Evolutionary conservation across 2,888 invertebrate genomes (phyloP).

Genomic region (Oasisia sp.): DNA sequence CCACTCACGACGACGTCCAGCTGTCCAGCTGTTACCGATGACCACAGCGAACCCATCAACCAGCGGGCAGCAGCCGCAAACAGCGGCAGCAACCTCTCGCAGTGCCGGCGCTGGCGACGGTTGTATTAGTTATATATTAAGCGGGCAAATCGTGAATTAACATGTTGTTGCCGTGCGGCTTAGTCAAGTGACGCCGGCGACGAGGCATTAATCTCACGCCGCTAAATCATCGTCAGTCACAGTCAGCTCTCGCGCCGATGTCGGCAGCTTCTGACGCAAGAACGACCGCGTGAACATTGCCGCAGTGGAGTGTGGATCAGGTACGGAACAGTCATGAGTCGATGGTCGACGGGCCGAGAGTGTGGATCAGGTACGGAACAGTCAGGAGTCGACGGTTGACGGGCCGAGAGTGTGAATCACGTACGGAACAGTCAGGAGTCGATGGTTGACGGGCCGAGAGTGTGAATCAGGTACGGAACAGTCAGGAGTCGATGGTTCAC

Average conservation of each 20-base stretch:
- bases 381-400: no score
- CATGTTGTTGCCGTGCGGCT: slow-evolving; percentile 12
- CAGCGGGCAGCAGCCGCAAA: neutral
- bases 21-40: no score
- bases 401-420: no score
- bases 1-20: neutral
- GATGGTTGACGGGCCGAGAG: no score
- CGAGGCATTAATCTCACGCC: neutral
- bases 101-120: neutral
- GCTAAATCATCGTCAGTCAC: neutral
- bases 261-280: neutral
- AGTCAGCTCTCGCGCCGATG: neutral
- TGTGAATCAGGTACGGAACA: no score
- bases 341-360: no score
- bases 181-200: slow-evolving; percentile 6
- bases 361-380: no score
- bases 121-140: neutral
- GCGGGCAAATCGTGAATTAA: neutral
- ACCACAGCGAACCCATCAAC: neutral
- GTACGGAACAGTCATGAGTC: neutral
- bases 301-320: neutral
- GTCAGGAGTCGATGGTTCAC: no score
- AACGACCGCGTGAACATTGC: neutral
- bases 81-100: neutral
- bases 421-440: no score